Percentiles rank a stretch among this genome's conserved stretches.
These are phyloP conservation scores for Andrena trimmerana DNA, from an alignment of 2,888 invertebrate genomes.

Conservation along the genomic window DNA sequence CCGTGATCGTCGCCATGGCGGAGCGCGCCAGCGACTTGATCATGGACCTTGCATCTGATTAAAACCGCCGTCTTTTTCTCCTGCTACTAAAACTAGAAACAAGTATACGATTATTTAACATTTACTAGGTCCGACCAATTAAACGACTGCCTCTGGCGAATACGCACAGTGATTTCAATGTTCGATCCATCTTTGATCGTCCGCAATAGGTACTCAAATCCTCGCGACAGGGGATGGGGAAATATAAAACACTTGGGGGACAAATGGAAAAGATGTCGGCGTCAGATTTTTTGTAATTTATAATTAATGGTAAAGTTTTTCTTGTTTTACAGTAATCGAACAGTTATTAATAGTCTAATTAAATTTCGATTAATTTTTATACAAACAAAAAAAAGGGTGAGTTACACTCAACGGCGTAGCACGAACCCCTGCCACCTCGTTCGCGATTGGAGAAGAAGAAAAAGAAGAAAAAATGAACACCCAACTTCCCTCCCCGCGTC, in stretches of 20 bases:
- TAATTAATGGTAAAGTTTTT: slow-evolving; percentile 83
- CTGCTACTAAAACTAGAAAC: background rate
- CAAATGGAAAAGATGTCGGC: slow-evolving; percentile 9
- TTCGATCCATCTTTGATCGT: too few relatives aligned
- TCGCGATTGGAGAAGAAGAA: slow-evolving; percentile 62
- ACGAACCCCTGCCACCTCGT: slow-evolving; percentile 78
- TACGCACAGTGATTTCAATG: too few relatives aligned
- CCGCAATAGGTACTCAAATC: too few relatives aligned
- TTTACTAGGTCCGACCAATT: too few relatives aligned
- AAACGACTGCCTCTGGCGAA: too few relatives aligned
- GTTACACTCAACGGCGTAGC: slow-evolving; percentile 81
- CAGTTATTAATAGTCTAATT: slow-evolving; percentile 83
- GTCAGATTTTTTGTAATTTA: slow-evolving; percentile 81
- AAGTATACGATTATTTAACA: too few relatives aligned
- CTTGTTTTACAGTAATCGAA: slow-evolving; percentile 83
- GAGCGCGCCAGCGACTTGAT: slow-evolving; percentile 89
- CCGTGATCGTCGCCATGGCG: slow-evolving; percentile 89
- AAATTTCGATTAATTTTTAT: slow-evolving; percentile 83
- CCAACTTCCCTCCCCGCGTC: slow-evolving; percentile 24
- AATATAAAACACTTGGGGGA: background rate
- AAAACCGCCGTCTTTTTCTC: background rate
- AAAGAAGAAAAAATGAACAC: slow-evolving; percentile 63
- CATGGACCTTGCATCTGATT: slow-evolving; percentile 22
- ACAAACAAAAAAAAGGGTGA: slow-evolving; percentile 82
- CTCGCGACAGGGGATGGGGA: background rate